phyloP scores from a whole-genome alignment of 2,797 vertebrate genomes.

The Pseudochromis fuscus region DNA sequence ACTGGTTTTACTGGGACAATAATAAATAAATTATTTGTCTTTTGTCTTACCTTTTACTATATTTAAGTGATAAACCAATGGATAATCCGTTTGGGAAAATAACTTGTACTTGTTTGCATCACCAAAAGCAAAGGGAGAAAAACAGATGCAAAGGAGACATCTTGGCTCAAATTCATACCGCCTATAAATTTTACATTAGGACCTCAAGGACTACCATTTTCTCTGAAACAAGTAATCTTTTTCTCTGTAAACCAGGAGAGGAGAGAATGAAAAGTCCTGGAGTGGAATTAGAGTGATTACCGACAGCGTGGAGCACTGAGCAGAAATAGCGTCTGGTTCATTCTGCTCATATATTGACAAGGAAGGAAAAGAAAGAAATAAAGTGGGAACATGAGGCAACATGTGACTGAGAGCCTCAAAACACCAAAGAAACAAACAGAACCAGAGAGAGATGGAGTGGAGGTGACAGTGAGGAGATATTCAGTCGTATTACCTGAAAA shows the following conservation, averaged over 20 bases:
- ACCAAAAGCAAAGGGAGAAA: too few relatives aligned
- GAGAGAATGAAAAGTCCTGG: conserved; percentile 6
- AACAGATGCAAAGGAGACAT: too few relatives aligned
- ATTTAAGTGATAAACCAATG: too few relatives aligned
- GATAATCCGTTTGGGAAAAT: too few relatives aligned
- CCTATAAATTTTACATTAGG: neutral
- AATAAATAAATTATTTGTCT: too few relatives aligned
- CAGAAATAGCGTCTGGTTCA: conserved; percentile 35
- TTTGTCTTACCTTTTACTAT: too few relatives aligned
- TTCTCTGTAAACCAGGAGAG: conserved; percentile 24
- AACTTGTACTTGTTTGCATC: neutral
- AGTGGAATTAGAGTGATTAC: conserved; percentile 23
- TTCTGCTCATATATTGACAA: conserved; percentile 18
- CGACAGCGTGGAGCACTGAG: conserved; percentile 13
- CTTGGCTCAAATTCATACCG: neutral
- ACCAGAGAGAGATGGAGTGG: neutral
- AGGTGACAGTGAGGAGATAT: conserved; percentile 17
- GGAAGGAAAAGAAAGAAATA: neutral
- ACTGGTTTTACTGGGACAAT: too few relatives aligned
- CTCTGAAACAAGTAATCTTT: conserved; percentile 1
- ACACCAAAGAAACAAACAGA: conserved; percentile 1
- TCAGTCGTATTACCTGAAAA: conserved; percentile 28
- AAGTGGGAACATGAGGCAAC: conserved; percentile 21
- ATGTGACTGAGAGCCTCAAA: conserved; percentile 14
- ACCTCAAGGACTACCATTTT: conserved; percentile 8